These are phyloP conservation scores for Poeciliopsis turneri DNA, from an alignment of 2,797 vertebrate species.

Conservation along the genomic window DNA sequence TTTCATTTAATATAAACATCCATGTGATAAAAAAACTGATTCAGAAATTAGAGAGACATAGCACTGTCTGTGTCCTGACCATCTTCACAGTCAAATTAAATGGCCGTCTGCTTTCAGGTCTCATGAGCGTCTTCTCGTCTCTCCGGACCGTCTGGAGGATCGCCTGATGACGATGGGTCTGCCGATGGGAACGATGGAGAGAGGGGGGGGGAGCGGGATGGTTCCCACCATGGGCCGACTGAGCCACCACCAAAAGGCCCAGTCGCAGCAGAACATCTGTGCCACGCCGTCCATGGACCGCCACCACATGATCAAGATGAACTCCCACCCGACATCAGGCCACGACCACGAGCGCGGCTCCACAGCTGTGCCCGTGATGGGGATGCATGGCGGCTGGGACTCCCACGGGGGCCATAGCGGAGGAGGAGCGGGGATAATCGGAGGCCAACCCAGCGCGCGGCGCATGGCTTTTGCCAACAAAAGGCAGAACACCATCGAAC, in stretches of 20 bases:
- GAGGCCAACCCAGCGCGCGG: conserved; percentile 73
- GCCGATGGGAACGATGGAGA: conserved; percentile 53
- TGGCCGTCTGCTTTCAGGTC: conserved; percentile 61
- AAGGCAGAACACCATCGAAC: conserved; percentile 91
- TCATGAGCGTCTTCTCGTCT: conserved; percentile 83
- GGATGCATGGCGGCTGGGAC: conserved; percentile 67
- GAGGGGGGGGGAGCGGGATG: conserved; percentile 63
- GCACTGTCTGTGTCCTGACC: background rate
- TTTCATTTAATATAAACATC: background rate
- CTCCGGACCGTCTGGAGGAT: conserved; percentile 79
- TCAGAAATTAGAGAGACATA: background rate
- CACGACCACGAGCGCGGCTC: conserved; percentile 79
- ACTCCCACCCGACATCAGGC: conserved; percentile 85
- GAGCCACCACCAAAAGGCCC: conserved; percentile 84
- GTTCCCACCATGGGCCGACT: conserved; percentile 79
- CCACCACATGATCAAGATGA: conserved; percentile 91
- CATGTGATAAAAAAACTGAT: background rate
- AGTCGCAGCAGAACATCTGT: conserved; percentile 87
- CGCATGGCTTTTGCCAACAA: conserved; percentile 88
- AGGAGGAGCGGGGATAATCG: conserved; percentile 8
- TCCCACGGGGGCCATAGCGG: conserved; percentile 59
- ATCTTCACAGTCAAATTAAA: conserved; percentile 4
- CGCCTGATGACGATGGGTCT: conserved; percentile 71
- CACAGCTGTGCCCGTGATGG: conserved; percentile 42
- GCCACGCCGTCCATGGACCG: conserved; percentile 86